These are phyloP conservation scores for Argynnis bischoffii DNA, from an alignment of 2,888 invertebrate genomes.

Conservation along the genomic window DNA sequence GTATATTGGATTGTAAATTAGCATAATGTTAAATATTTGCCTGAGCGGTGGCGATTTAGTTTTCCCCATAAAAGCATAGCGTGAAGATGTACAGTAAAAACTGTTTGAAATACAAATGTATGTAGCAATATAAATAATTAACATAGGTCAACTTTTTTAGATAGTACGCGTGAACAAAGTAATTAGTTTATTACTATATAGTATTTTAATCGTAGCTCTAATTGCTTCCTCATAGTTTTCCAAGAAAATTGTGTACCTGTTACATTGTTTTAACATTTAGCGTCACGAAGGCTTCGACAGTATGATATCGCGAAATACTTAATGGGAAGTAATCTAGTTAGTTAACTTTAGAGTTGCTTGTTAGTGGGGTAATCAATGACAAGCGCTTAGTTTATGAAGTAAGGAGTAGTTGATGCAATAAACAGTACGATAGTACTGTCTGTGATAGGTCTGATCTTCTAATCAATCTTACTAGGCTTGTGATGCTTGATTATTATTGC, in stretches of 20 bases:
- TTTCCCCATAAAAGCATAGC: neutral
- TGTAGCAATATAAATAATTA: conserved; percentile 7
- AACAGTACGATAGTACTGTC: conserved; percentile 2
- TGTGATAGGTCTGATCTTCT: too few relatives aligned
- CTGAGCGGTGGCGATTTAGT: neutral
- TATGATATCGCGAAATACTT: conserved; percentile 14
- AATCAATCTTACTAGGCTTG: too few relatives aligned
- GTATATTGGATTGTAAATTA: neutral
- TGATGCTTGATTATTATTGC: too few relatives aligned
- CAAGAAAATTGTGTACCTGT: conserved; percentile 5
- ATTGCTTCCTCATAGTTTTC: conserved; percentile 5
- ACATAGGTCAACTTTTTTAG: conserved; percentile 3
- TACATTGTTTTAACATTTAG: neutral
- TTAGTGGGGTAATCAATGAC: conserved; percentile 14
- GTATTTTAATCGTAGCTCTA: neutral
- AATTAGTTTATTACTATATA: neutral
- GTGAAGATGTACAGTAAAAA: conserved; percentile 1
- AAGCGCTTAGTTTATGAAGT: conserved; percentile 13
- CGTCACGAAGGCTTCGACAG: conserved; percentile 9
- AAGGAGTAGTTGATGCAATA: conserved; percentile 6
- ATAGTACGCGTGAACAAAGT: neutral
- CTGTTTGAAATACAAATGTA: conserved; percentile 3
- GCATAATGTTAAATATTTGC: neutral
- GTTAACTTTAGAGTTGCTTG: conserved; percentile 15
- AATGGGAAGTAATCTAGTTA: conserved; percentile 22